These are phyloP conservation scores for Drosophila kambysellisi DNA, from an alignment of 2,888 invertebrate genomes.

Conservation along the genomic window DNA sequence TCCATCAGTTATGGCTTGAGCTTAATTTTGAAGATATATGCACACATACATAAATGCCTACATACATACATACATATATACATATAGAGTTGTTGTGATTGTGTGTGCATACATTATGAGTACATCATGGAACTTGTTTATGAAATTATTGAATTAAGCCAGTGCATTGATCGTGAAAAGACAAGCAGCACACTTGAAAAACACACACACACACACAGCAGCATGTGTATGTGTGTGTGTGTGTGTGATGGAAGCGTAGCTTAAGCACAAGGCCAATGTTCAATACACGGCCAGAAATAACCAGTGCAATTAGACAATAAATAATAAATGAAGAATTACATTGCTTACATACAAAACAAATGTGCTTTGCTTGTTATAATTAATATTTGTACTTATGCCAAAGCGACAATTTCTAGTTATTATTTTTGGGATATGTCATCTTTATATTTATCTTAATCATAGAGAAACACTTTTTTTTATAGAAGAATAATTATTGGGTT, in stretches of 20 bases:
- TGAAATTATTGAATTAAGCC: constrained; percentile 62
- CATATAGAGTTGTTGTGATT: constrained; percentile 22
- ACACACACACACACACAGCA: neutral
- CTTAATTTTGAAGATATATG: constrained; percentile 3
- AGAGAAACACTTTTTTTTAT: too few relatives aligned
- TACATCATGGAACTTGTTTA: constrained; percentile 69
- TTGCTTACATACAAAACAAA: neutral
- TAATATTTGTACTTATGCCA: neutral
- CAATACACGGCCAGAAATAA: neutral
- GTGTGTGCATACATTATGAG: constrained; percentile 47
- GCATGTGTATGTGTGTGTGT: constrained; percentile 18
- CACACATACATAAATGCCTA: neutral
- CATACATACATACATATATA: neutral
- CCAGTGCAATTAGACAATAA: too few relatives aligned
- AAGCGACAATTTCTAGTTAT: neutral
- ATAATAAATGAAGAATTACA: neutral
- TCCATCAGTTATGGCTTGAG: constrained; percentile 30
- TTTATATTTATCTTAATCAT: neutral
- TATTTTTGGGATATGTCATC: neutral
- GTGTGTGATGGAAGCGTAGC: neutral
- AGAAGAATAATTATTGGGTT: too few relatives aligned
- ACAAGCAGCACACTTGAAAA: constrained; percentile 10
- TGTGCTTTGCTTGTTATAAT: neutral
- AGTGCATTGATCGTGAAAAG: constrained; percentile 49
- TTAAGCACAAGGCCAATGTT: constrained; percentile 35